Evolutionary conservation across 2,888 invertebrate genomes (phyloP), one percentile per base, ranked within the genome.

Genomic region (Tethea ocularis): DNA sequence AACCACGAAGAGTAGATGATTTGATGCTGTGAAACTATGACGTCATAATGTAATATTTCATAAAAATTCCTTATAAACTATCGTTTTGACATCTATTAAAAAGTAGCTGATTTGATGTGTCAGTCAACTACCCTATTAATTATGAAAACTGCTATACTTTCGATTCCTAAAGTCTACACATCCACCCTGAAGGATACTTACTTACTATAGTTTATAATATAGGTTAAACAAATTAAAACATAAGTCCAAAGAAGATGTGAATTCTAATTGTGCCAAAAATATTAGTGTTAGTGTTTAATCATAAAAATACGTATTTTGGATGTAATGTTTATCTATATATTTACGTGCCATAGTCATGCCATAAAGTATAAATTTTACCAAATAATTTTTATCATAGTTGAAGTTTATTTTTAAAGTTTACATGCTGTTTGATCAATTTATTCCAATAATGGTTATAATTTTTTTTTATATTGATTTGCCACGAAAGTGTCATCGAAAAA

Each of bases 201-300:
- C 7, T 23, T 13, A 51, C 22, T 24, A 52, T 52, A 52, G 23
- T n/a, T n/a, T 26, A 17, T 58, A 46, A 29, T 33, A 26, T 60
- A 6, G 52, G 5, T 24, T 57, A 54, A 57, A 57, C n/a, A 22
- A 41, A 20, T 56, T 23, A 53, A 51, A 57, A 58, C 59, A 60
- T 62, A 66, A 70, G 64, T 70, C 83, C 83, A 90, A 87, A 88
- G 83, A 86, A 61, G 69, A 77, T 76, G 90, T 91, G 91, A 90
- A 90, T 91, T 91, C 89, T 79, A 74, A 75, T 80, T 69, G 91
- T 91, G 91, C 91, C 91, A 91, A 90, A 89, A 75, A 74, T 61
- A 57, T 62, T 79, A 76, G 68, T 58, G 13, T 13, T 33, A 29
- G 29, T 10, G 7, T 71, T 57, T 58, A 46, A 58, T 52, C 6